phyloP scores from a whole-genome alignment of 2,113 vertebrate species.

The Polyodon spathula region DNA sequence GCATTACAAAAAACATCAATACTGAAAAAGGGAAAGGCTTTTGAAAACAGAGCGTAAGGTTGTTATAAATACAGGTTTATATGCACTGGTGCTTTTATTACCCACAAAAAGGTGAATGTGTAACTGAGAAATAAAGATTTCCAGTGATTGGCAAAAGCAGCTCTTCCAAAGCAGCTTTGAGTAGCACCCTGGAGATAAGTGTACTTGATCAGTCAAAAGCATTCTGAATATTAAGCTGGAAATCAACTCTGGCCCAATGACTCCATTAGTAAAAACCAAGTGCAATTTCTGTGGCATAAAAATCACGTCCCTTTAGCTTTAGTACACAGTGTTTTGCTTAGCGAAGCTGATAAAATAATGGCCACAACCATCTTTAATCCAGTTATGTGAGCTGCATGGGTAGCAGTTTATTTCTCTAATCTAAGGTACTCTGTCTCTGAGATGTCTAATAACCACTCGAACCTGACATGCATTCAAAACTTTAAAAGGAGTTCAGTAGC shows the following conservation, averaged over 20 bases:
- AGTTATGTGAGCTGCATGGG: slow-evolving; percentile 34
- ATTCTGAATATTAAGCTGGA: slow-evolving; percentile 19
- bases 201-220: slow-evolving; percentile 20
- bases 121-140: neutral
- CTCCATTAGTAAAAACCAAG: slow-evolving; percentile 22
- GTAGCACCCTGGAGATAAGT: slow-evolving; percentile 5
- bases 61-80: neutral
- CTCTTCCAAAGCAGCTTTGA: neutral
- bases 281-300: slow-evolving; percentile 11
- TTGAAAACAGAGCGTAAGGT: neutral
- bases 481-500: too few species aligned
- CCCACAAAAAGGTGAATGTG: neutral
- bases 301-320: slow-evolving; percentile 7
- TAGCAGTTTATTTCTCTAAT: slow-evolving; percentile 12
- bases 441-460: too few species aligned
- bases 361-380: slow-evolving; percentile 15
- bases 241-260: slow-evolving; percentile 20
- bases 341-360: slow-evolving; percentile 12
- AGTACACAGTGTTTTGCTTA: slow-evolving; percentile 12
- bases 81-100: neutral
- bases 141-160: neutral
- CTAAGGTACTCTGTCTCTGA: too few species aligned
- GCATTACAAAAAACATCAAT: too few species aligned
- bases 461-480: too few species aligned
- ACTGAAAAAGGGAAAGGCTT: too few species aligned